Base-by-base conservation (phyloP, 2,113 vertebrate species). In the Ceuthmochares aereus region DNA sequence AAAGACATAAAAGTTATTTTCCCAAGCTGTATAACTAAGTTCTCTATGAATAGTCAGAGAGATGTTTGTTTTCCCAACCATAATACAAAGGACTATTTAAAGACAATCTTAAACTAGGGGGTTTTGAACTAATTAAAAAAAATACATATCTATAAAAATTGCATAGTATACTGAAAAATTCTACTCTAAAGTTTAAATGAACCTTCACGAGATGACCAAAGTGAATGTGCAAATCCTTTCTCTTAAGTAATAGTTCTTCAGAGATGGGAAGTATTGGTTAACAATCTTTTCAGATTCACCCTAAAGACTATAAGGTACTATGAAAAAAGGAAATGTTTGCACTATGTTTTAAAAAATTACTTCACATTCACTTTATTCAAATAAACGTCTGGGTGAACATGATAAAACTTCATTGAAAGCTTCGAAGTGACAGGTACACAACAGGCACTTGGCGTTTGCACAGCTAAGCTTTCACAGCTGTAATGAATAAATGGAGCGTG, bases 371-470 rank as follows among this genome's bases (percentile, higher is more conserved):
- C 36, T 59, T 91, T 47, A 55, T 74, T 84, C 58, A 88, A 94
- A 79, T 73, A 55, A 45, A 32, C 5, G 37, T 93, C 80, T 62
- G 95, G 78, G 37, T 58, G 94, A 95, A 86, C 59, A 60, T 73
- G 95, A 96, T 97, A 96, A 94, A 87, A 89, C 96, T 92, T 96
- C 93, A 97, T 96, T 95, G 97, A 74, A 84, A 68, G 90, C 89
- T 87, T 69, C 7, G 3, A 90, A 95, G 80, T 96, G 98, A 94
- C 97, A 97, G 95, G 95, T 73, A 87, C 95, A 84, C n/a, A 89
- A 90, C 78, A 7, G 18, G 91, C 82, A 32, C 87, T 55, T 29
- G 74, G 59, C 2, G 12, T n/a, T 59, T 64, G 93, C 82, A 67
- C 93, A 89, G 93, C 92, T 45, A 62, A 96, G 95, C 97, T 96